Conservation (phyloP, 2,888 invertebrate species). For the Meta bourneti region DNA sequence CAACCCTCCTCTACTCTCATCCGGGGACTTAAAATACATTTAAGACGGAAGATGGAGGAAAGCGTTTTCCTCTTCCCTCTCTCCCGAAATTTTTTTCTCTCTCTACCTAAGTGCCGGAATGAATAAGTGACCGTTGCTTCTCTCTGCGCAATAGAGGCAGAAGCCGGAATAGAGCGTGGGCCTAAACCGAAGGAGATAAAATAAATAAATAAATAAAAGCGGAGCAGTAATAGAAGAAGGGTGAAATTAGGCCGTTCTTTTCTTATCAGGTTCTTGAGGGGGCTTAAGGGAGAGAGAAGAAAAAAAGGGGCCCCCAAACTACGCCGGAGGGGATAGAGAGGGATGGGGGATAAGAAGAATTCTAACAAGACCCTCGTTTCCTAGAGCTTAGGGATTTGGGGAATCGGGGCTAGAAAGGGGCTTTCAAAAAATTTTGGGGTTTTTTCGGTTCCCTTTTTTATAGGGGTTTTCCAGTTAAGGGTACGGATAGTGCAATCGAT, state of each 20-base stretch:
- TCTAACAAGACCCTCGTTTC: conserved; percentile 64
- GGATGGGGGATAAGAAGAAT: conserved; percentile 28
- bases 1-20: neutral
- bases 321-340: conserved; percentile 45
- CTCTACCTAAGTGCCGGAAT: conserved; percentile 49
- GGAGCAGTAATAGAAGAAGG: conserved; percentile 58
- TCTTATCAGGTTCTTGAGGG: conserved; percentile 55
- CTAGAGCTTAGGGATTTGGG: conserved; percentile 52
- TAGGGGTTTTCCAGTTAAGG: neutral
- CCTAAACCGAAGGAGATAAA: neutral
- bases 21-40: conserved; percentile 40
- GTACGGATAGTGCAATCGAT: neutral
- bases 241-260: conserved; percentile 65
- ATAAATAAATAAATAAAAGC: conserved; percentile 11
- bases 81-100: conserved; percentile 32
- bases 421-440: conserved; percentile 18
- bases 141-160: conserved; percentile 6
- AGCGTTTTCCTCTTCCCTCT: conserved; percentile 1
- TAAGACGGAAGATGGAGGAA: conserved; percentile 10
- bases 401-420: conserved; percentile 9
- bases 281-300: conserved; percentile 4
- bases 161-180: conserved; percentile 13
- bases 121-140: conserved; percentile 53
- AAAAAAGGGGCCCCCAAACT: conserved; percentile 27
- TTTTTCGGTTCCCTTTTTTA: neutral